Conservation (phyloP, 2,797 vertebrate genomes). For the Lagocephalus sceleratus region DNA sequence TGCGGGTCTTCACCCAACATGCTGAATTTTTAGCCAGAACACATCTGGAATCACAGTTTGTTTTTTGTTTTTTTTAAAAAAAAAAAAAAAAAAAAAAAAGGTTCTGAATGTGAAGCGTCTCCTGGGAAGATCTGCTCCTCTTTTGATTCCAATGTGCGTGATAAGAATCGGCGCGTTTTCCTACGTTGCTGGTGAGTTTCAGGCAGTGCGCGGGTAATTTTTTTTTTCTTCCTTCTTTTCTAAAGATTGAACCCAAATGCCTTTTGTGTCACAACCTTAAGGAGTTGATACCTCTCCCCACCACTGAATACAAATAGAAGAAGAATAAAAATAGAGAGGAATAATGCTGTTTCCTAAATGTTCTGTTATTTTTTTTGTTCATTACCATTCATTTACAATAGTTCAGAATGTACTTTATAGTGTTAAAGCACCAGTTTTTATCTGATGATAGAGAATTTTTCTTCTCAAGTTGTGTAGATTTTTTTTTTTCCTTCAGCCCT, state of each 20-base stretch:
- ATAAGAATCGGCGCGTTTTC: background rate
- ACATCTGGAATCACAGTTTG: slow-evolving; percentile 17
- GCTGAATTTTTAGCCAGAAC: slow-evolving; percentile 22
- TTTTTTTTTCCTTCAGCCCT: slow-evolving; percentile 86
- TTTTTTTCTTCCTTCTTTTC: slow-evolving; percentile 27
- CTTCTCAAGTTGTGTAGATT: slow-evolving; percentile 76
- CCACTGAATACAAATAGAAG: slow-evolving; percentile 79
- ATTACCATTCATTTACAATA: slow-evolving; percentile 81
- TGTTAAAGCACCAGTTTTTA: slow-evolving; percentile 85
- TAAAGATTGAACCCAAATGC: slow-evolving; percentile 78
- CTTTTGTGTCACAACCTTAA: slow-evolving; percentile 78
- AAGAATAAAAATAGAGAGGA: slow-evolving; percentile 57
- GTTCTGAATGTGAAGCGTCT: slow-evolving; percentile 36
- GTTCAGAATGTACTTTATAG: slow-evolving; percentile 82
- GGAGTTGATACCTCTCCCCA: slow-evolving; percentile 73
- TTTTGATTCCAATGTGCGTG: slow-evolving; percentile 18
- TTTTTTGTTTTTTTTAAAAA: no score
- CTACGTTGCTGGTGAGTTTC: slow-evolving; percentile 59
- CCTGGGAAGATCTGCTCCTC: slow-evolving; percentile 6
- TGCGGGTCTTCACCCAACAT: slow-evolving; percentile 39
- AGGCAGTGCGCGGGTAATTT: slow-evolving; percentile 49
- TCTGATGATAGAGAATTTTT: slow-evolving; percentile 67
- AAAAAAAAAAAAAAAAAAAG: slow-evolving; percentile 10
- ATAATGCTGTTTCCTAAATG: slow-evolving; percentile 80
- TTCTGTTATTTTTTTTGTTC: slow-evolving; percentile 80